Evolutionary conservation across 2,888 invertebrate species (phyloP).

Genomic region (Bellardia pandia): DNA sequence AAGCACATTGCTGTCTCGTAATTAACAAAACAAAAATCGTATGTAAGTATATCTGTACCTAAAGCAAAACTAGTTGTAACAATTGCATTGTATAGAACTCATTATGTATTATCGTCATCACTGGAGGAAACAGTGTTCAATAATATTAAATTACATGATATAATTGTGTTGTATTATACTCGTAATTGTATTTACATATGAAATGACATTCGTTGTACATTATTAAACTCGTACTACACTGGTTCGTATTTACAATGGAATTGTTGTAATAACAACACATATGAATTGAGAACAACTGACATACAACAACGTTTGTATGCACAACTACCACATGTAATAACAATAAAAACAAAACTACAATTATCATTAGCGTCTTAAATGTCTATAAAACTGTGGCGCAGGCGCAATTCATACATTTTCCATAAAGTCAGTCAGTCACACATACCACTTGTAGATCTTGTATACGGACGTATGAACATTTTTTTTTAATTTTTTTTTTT

Average conservation of each 20-base stretch:
- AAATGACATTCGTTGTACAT: conserved; percentile 56
- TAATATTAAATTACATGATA: conserved; percentile 61
- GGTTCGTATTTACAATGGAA: conserved; percentile 19
- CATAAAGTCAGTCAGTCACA: neutral
- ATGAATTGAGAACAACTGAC: conserved; percentile 33
- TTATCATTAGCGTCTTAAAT: conserved; percentile 69
- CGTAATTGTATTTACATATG: conserved; percentile 62
- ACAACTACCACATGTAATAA: conserved; percentile 54
- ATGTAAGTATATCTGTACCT: too few species aligned
- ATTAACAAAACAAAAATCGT: too few species aligned
- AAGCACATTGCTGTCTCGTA: too few species aligned
- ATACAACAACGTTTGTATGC: conserved; percentile 6
- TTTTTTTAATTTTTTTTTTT: neutral
- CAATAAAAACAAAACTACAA: conserved; percentile 54
- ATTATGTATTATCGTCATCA: neutral
- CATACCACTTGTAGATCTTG: neutral
- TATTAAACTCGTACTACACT: conserved; percentile 25
- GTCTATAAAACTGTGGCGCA: conserved; percentile 66
- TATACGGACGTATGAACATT: conserved; percentile 27
- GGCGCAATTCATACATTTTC: conserved; percentile 57
- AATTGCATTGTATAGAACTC: too few species aligned
- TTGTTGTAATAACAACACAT: conserved; percentile 15
- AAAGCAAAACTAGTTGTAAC: too few species aligned
- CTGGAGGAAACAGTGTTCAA: conserved; percentile 58
- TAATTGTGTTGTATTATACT: conserved; percentile 57